Base-by-base conservation (phyloP, 2,888 invertebrate genomes). In the Diarsia rubi region DNA sequence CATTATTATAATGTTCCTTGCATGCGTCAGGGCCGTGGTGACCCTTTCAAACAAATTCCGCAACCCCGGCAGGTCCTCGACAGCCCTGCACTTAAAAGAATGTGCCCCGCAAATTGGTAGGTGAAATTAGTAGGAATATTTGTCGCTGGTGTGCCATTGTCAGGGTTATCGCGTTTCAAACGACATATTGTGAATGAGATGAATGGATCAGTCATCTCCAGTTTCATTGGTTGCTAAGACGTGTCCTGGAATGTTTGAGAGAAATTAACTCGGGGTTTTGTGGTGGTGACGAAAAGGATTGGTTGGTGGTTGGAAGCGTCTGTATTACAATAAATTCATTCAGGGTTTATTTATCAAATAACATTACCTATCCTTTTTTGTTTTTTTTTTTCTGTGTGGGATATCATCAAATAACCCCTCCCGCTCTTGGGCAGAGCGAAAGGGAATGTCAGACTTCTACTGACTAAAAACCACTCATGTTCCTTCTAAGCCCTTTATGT, bases 51-150 rank as follows among this genome's bases (percentile, higher is more conserved):
- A n/a, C n/a, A n/a, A n/a, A n/a, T n/a, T n/a, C n/a, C n/a, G n/a
- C n/a, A n/a, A n/a, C n/a, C n/a, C n/a, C n/a, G n/a, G n/a, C n/a
- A n/a, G n/a, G n/a, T n/a, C n/a, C n/a, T n/a, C n/a, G 83, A 27
- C 87, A 87, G 44, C 87, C 87, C 87, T 85, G 85, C 73, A 68
- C 65, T 69, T 79, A 81, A 88, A 87, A 85, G 85, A 89, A 89
- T 92, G 89, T 87, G 92, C 92, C 91, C 93, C 88, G 94, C 94
- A 92, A 94, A 93, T 94, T 92, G 92, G 91, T 89, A 93, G 93
- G 92, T 92, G 93, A 94, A 94, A 94, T 94, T 93, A 92, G 93
- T 93, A 92, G 92, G 91, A 91, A 92, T 91, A 90, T 89, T 91
- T 91, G 90, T 88, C 87, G 88, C 86, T 82, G 83, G 79, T 78